Conservation (phyloP, 2,888 invertebrate species). For the Neuroscelio doddi region DNA sequence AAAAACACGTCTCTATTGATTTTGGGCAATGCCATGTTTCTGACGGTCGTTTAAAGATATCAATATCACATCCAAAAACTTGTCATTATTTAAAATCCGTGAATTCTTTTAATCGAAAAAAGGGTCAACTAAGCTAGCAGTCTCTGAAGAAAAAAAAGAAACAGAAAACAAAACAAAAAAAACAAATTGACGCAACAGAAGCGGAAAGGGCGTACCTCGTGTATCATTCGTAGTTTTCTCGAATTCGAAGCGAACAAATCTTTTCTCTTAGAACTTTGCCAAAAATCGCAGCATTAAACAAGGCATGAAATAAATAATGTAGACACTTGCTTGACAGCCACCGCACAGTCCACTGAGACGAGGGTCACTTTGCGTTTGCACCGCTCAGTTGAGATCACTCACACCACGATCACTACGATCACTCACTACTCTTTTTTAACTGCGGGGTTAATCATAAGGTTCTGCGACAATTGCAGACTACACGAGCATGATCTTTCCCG, state of each 20-base stretch:
- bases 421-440: background rate
- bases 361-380: slow-evolving; percentile 6
- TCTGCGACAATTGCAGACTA: background rate
- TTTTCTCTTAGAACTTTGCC: background rate
- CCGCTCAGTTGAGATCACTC: slow-evolving; percentile 8
- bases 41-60: background rate
- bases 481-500: slow-evolving; percentile 15
- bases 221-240: background rate
- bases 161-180: slow-evolving; percentile 13
- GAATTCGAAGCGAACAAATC: background rate
- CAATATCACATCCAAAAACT: background rate
- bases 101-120: slow-evolving; percentile 1
- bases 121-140: background rate
- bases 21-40: slow-evolving; percentile 50
- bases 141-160: background rate
- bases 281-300: background rate
- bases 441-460: background rate
- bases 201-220: slow-evolving; percentile 23
- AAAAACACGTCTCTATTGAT: slow-evolving; percentile 56
- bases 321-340: slow-evolving; percentile 7
- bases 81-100: slow-evolving; percentile 18
- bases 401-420: slow-evolving; percentile 9
- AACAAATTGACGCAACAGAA: background rate
- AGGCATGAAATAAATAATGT: background rate
- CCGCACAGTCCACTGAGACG: background rate